phyloP scores from a whole-genome alignment of 2,888 invertebrate genomes.

The Amitus sp. region DNA sequence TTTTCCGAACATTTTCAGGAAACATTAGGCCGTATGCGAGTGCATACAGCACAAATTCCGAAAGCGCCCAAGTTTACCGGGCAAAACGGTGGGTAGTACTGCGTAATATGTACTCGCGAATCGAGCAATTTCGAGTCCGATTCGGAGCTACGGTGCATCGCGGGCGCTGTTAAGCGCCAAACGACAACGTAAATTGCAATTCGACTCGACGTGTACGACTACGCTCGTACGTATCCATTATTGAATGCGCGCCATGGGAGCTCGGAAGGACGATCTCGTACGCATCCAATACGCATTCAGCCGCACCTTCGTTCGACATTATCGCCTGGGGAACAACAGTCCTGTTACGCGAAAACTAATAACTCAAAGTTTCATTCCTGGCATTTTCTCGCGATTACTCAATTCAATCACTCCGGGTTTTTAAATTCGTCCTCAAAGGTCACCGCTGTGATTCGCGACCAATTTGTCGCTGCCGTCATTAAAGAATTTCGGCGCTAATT shows the following conservation, averaged over 20 bases:
- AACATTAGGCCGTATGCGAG: no score
- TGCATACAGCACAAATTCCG: no score
- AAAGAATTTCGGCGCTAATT: no score
- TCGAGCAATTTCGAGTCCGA: conserved; percentile 34
- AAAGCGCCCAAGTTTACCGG: conserved; percentile 19
- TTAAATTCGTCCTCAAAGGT: no score
- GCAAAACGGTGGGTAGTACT: conserved; percentile 33
- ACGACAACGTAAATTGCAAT: conserved; percentile 48
- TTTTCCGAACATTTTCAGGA: no score
- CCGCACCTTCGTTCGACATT: conserved; percentile 6
- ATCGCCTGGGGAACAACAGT: not conserved
- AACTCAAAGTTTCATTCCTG: not conserved
- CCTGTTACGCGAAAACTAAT: not conserved
- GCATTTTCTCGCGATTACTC: not conserved
- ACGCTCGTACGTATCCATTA: conserved; percentile 26
- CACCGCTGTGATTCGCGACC: no score
- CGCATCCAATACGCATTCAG: conserved; percentile 22
- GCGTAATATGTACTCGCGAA: conserved; percentile 36
- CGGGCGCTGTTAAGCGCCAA: conserved; percentile 42
- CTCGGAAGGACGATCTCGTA: conserved; percentile 25
- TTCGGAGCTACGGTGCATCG: conserved; percentile 23
- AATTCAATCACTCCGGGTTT: not conserved
- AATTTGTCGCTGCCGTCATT: no score
- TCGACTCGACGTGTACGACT: conserved; percentile 44
- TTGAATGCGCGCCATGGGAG: conserved; percentile 27